Base-by-base conservation (phyloP, 1,140 invertebrate species). In the Caerostris extrusa region DNA sequence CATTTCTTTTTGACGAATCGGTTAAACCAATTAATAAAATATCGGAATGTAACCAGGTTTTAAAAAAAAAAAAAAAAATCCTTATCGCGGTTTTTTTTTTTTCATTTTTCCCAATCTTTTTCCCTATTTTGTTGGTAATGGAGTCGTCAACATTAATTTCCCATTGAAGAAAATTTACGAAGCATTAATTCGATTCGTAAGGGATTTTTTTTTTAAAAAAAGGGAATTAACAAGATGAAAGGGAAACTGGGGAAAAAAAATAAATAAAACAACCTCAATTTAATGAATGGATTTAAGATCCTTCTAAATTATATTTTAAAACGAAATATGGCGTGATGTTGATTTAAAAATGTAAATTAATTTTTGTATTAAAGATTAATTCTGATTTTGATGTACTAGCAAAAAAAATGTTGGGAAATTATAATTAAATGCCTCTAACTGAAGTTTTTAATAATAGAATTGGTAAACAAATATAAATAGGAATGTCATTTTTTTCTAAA, bases 1-100 rank as follows among this genome's bases (percentile, higher is more conserved):
- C 50, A 12, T 53, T 77, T 77, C 71, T 77, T 77, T 77, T 12
- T 77, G 71, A 77, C 10, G 71, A 50, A 77, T 50, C 71, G 34
- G 19, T 77, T 77, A 77, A 77, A 77, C 71, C 71, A 77, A 77
- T 77, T 77, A 77, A 77, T 77, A 77, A 77, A 77, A 53, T 77
- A 77, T 77, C 71, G 71, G 71, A 77, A 77, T 77, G 71, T 14
- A 50, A 10, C 71, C 5, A 12, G 50, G 10, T 77, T 50, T 77
- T 53, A 1, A 34, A 34, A 34, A 34, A 34, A 34, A 34, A 34
- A 34, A 34, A n/a, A n/a, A n/a, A 8, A 1, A 10, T 77, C 50
- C 71, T 77, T 77, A 17, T 50, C 10, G 71, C 8, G 71, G 34
- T 77, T 77, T 71, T 34, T 69, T 71, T 71, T 6, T 3, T 34